Evolutionary conservation across 2,113 vertebrate genomes (phyloP), one percentile per base, ranked within the genome.

Genomic region (Irena cyanogastra): DNA sequence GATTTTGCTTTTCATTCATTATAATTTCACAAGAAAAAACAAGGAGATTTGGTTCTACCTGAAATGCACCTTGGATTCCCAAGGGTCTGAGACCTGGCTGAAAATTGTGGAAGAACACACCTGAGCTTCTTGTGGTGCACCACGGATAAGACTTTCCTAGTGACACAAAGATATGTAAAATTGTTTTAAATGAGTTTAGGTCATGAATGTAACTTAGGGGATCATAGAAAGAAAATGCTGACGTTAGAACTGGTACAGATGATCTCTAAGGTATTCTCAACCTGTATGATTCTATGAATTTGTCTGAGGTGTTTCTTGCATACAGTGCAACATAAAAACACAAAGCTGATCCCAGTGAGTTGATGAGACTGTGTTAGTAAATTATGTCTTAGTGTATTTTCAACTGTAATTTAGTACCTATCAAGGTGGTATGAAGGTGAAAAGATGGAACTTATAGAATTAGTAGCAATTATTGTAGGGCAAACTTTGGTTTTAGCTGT

Each of bases 351-450:
- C 84, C 83, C 49, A 82, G 50, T 60, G 84, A 80, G 41, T 54
- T 74, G 81, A 39, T 6, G 39, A 72, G 39, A 79, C 23, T 0
- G 6, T 93, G 76, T 69, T 89, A 92, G 68, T 77, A 90, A 94
- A 86, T 82, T 45, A 31, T n/a, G 57, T 90, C 92, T 93, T 83
- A 19, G 59, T 95, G 91, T 94, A 59, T 94, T 95, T 96, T 92
- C 60, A 94, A 16, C 44, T 91, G 66, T 93, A 82, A 83, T 71
- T 94, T 86, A 88, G 77, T 92, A 78, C 91, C 87, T 96, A 18
- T 83, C 57, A 79, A 82, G 79, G 60, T 83, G 86, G 44, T 96
- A 74, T 76, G 83, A 85, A 91, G 50, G 72, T 77, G 53, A 80
- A 86, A 84, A 90, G 83, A 79, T 83, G 68, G 61, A 93, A 76